These are phyloP conservation scores for Knipowitschia caucasica DNA, from an alignment of 2,797 vertebrate species.

Conservation along the genomic window DNA sequence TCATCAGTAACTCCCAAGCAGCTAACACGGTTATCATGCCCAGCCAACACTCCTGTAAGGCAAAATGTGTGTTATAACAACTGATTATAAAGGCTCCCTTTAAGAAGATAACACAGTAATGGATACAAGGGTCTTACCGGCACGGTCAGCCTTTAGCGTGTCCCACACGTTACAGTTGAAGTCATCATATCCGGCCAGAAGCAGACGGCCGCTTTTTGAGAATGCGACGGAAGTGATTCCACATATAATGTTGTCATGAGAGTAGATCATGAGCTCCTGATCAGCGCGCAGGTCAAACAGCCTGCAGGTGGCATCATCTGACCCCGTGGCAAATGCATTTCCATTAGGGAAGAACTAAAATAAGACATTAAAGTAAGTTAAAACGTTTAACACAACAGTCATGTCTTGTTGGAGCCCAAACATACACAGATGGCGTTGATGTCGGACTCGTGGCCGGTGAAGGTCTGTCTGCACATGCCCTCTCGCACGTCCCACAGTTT, in stretches of 20 bases:
- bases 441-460: conserved; percentile 98
- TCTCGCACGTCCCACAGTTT: conserved; percentile 99
- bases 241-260: conserved; percentile 98
- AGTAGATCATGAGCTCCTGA: conserved; percentile 98
- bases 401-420: conserved; percentile 10
- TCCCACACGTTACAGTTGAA: conserved; percentile 99
- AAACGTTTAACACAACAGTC: background rate
- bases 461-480: conserved; percentile 99
- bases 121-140: conserved; percentile 74
- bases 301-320: conserved; percentile 97
- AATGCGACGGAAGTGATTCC: conserved; percentile 99
- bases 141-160: conserved; percentile 96
- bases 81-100: background rate
- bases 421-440: conserved; percentile 98
- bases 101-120: background rate
- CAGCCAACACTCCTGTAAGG: conserved; percentile 89
- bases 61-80: background rate
- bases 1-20: conserved; percentile 99
- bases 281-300: conserved; percentile 97
- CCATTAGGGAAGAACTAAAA: conserved; percentile 96
- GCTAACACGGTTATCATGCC: conserved; percentile 98
- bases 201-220: conserved; percentile 97
- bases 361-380: conserved; percentile 2
- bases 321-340: conserved; percentile 98
- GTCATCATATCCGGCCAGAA: conserved; percentile 96